Percentiles rank a stretch among this genome's conserved stretches.
These are phyloP conservation scores for Lasioglossum pauxillum DNA, from an alignment of 2,888 invertebrate species.

Conservation along the genomic window DNA sequence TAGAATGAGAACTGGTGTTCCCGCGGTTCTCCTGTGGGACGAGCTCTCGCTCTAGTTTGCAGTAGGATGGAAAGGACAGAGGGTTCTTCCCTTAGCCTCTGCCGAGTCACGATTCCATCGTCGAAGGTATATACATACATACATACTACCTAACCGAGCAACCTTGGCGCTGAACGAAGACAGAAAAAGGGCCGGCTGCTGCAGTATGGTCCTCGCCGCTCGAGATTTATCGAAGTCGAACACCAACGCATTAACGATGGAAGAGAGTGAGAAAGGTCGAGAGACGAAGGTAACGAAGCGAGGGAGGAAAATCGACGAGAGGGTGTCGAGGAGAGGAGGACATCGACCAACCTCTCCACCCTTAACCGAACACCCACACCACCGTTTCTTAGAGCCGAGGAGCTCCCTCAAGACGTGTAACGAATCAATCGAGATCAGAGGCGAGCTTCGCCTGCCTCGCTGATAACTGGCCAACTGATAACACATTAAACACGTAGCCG, in stretches of 20 bases:
- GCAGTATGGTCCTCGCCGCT: conserved; percentile 64
- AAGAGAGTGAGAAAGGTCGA: conserved; percentile 72
- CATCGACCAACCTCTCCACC: conserved; percentile 50
- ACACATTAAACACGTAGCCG: background rate
- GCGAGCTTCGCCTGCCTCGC: conserved; percentile 23
- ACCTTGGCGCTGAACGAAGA: conserved; percentile 34
- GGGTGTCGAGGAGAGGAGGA: conserved; percentile 55
- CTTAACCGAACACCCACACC: conserved; percentile 47
- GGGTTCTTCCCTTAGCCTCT: conserved; percentile 25
- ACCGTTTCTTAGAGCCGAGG: conserved; percentile 54
- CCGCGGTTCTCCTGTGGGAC: background rate
- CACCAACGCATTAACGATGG: conserved; percentile 79
- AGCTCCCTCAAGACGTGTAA: conserved; percentile 71
- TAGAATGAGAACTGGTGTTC: background rate
- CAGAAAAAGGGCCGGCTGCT: conserved; percentile 33
- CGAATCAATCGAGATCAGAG: conserved; percentile 79
- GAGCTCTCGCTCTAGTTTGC: background rate
- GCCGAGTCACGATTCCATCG: conserved; percentile 76
- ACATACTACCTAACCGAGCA: conserved; percentile 57
- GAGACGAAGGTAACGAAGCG: conserved; percentile 78
- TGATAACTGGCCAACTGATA: background rate
- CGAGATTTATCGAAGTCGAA: conserved; percentile 78
- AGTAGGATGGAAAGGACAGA: background rate
- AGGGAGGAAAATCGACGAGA: conserved; percentile 73
- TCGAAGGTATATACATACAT: conserved; percentile 54